These are phyloP conservation scores for Electrophaes corylata DNA, from an alignment of 2,888 invertebrate genomes.

Conservation along the genomic window DNA sequence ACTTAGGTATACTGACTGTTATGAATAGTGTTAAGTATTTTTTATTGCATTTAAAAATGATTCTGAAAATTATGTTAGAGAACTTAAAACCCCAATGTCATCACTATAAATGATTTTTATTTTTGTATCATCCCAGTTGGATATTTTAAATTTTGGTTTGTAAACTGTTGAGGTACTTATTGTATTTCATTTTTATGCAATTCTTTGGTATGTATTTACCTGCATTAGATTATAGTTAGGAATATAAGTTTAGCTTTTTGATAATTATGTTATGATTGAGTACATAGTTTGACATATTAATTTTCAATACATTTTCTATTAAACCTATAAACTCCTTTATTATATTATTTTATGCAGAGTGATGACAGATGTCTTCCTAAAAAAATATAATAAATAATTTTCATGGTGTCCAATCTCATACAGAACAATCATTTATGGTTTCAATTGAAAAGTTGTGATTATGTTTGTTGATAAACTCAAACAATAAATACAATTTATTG, in stretches of 20 bases:
- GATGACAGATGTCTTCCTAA: background rate
- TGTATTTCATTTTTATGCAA: too few relatives aligned
- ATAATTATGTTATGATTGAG: background rate
- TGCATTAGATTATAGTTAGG: too few relatives aligned
- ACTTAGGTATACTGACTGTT: background rate
- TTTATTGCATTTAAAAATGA: too few relatives aligned
- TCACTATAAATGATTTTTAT: too few relatives aligned
- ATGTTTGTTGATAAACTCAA: conserved; percentile 2
- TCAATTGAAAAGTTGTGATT: background rate
- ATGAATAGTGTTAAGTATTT: too few relatives aligned
- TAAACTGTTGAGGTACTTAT: too few relatives aligned
- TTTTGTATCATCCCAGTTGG: background rate
- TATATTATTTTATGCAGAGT: too few relatives aligned
- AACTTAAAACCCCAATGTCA: too few relatives aligned
- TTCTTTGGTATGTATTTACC: background rate
- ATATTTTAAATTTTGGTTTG: background rate
- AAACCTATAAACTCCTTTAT: too few relatives aligned
- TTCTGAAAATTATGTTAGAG: too few relatives aligned
- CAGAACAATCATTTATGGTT: background rate
- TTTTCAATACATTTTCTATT: background rate
- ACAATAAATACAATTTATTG: conserved; percentile 16
- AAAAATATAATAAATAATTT: background rate
- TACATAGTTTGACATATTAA: background rate
- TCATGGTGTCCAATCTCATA: background rate
- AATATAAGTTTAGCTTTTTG: too few relatives aligned